phyloP scores from a whole-genome alignment of 2,113 vertebrate genomes.

The Cottus gobio region DNA sequence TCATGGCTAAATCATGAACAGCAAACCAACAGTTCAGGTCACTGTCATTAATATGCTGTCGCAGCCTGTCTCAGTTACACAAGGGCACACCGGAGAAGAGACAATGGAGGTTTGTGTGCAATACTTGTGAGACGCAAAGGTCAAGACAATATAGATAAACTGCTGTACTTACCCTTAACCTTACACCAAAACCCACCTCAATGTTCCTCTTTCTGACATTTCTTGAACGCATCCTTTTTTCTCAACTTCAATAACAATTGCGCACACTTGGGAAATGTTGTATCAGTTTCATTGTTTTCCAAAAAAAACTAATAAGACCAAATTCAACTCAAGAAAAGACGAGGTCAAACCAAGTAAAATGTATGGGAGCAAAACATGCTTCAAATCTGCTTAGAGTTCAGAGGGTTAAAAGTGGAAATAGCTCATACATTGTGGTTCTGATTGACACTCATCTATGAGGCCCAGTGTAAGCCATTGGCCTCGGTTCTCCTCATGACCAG shows the following conservation, averaged over 20 bases:
- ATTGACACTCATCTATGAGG: not conserved
- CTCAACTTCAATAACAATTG: too few species aligned
- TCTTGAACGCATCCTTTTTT: too few species aligned
- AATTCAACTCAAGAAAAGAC: too few species aligned
- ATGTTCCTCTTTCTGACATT: too few species aligned
- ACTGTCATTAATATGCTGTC: not conserved
- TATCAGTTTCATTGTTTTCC: too few species aligned
- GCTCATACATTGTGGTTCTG: not conserved
- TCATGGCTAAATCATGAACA: slow-evolving; percentile 26
- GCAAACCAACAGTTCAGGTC: not conserved
- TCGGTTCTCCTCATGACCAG: slow-evolving; percentile 3
- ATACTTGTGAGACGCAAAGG: not conserved
- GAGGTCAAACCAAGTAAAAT: too few species aligned
- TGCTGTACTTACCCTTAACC: not conserved
- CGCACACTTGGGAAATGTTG: too few species aligned
- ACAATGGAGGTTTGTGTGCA: not conserved
- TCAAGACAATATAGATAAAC: not conserved
- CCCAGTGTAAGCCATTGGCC: not conserved
- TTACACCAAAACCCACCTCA: too few species aligned
- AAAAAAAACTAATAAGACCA: too few species aligned
- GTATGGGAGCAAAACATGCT: too few species aligned
- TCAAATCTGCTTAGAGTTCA: too few species aligned
- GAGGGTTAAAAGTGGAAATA: not conserved
- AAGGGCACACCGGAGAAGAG: slow-evolving; percentile 18
- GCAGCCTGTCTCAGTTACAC: not conserved